phyloP scores from a whole-genome alignment of 2,113 vertebrate genomes.

The Calyptomena viridis region DNA sequence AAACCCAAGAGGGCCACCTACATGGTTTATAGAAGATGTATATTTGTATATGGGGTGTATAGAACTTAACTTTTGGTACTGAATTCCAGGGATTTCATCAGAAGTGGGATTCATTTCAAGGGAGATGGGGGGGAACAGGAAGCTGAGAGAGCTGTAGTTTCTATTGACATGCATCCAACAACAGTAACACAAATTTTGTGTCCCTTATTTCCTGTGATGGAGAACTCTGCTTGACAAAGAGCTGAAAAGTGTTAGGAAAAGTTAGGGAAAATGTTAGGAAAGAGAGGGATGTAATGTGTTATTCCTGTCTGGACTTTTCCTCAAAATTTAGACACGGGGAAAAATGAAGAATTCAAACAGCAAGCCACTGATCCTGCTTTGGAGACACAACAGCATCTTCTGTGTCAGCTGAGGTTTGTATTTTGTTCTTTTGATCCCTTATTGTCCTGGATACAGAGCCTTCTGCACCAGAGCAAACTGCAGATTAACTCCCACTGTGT shows the following conservation, averaged over 20 bases:
- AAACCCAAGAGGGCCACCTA: slow-evolving; percentile 3
- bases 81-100: neutral
- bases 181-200: neutral
- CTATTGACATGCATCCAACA: neutral
- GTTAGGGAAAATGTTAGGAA: too few relatives aligned
- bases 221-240: neutral
- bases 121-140: neutral
- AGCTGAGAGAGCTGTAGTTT: neutral
- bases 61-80: neutral
- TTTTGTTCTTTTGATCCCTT: neutral
- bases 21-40: neutral
- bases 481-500: neutral
- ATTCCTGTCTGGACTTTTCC: neutral
- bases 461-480: neutral
- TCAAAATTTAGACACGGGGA: neutral
- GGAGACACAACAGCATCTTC: neutral
- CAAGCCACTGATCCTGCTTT: neutral
- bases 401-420: neutral
- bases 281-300: neutral
- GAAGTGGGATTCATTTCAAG: neutral
- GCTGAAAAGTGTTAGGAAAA: too few relatives aligned
- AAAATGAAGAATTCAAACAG: neutral
- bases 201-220: neutral
- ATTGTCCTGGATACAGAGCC: neutral
- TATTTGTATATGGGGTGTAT: neutral